These are phyloP conservation scores for Saccopteryx leptura DNA, from an alignment of 2,113 vertebrate genomes.

Conservation along the genomic window DNA sequence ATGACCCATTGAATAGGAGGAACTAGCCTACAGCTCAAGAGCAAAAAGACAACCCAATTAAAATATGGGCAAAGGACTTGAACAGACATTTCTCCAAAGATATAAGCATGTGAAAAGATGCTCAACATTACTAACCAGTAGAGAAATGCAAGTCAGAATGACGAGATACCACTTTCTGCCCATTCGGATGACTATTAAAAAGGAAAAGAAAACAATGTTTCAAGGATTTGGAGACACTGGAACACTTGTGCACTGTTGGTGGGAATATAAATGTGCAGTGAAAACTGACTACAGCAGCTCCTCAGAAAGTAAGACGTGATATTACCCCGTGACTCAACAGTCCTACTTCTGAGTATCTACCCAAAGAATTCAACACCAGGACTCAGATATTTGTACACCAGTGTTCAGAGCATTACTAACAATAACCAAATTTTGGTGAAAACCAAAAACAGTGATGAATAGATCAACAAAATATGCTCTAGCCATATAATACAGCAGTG, in stretches of 20 bases:
- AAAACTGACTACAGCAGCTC: neutral
- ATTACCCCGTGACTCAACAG: fast-evolving
- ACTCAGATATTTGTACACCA: no score
- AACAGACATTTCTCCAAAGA: neutral
- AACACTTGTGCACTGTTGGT: neutral
- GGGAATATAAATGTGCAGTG: neutral
- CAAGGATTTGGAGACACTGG: neutral
- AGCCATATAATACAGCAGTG: no score
- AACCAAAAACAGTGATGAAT: neutral
- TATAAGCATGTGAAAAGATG: neutral
- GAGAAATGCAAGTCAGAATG: neutral
- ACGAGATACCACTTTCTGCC: neutral
- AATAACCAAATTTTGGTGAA: neutral
- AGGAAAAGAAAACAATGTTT: no score
- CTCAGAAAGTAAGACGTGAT: neutral
- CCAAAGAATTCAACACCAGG: neutral
- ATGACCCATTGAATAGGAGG: neutral
- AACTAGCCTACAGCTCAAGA: neutral
- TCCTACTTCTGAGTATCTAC: neutral
- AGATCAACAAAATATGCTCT: neutral
- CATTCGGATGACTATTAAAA: no score
- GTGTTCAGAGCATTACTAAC: neutral
- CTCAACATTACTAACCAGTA: no score
- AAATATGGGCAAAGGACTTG: neutral
- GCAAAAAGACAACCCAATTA: neutral